A percentile compares a stretch with the other conserved stretches of the same genome.
Conservation (phyloP, 2,113 vertebrate genomes). For the Colinus virginianus region DNA sequence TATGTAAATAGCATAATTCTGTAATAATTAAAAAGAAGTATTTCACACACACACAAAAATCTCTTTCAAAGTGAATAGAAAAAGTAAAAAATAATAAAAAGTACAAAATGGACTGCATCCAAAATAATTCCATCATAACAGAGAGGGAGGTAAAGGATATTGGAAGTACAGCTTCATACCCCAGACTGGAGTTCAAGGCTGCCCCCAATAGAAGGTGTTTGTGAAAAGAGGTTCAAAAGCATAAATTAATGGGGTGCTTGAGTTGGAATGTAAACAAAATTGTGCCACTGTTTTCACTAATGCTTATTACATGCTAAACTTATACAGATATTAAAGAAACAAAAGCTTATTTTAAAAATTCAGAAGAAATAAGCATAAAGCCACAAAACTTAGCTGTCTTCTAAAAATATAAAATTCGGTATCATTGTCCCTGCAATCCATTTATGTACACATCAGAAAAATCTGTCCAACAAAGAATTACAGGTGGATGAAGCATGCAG, state of each 20-base stretch:
- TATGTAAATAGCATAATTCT: background rate
- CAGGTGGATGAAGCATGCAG: background rate
- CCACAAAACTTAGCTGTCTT: background rate
- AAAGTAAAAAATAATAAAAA: background rate
- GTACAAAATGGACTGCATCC: background rate
- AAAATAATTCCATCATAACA: background rate
- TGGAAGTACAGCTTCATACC: background rate
- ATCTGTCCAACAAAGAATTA: background rate
- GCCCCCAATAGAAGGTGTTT: background rate
- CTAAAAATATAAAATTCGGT: background rate
- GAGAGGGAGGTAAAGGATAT: background rate
- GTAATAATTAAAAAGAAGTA: background rate
- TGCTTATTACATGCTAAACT: background rate
- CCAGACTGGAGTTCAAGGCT: background rate
- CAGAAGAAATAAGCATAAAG: background rate
- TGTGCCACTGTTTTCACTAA: background rate
- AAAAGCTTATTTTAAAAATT: background rate
- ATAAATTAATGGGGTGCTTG: background rate
- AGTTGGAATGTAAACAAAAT: background rate
- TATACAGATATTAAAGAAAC: background rate
- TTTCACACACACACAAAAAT: background rate
- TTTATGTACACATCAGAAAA: background rate
- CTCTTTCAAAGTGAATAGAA: background rate
- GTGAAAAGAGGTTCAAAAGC: background rate
- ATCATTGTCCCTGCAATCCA: background rate